Base-by-base conservation (phyloP, 2,888 invertebrate genomes). In the Temnothorax ravouxi region DNA sequence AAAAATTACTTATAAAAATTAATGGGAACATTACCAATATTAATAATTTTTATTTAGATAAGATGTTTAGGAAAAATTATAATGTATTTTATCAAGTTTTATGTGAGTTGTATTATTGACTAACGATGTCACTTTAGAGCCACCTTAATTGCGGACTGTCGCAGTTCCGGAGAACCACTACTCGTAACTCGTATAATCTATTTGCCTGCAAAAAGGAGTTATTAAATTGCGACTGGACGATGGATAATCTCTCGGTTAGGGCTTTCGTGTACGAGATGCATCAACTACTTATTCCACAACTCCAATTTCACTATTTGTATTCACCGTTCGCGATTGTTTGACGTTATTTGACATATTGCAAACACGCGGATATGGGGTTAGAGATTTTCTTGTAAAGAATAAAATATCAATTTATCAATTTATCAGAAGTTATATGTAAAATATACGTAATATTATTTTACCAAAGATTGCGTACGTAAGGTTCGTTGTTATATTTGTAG, bases 91-190 rank as follows among this genome's bases (percentile, higher is more conserved):
- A n/a, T n/a, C n/a, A n/a, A n/a, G n/a, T n/a, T n/a, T n/a, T n/a
- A n/a, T n/a, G n/a, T n/a, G n/a, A n/a, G n/a, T n/a, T n/a, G n/a
- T n/a, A n/a, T n/a, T n/a, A n/a, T n/a, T n/a, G n/a, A n/a, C n/a
- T n/a, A n/a, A n/a, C n/a, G n/a, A n/a, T n/a, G n/a, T n/a, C n/a
- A n/a, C n/a, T n/a, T n/a, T n/a, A n/a, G n/a, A n/a, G n/a, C n/a
- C n/a, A n/a, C n/a, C n/a, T n/a, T n/a, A 87, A 87, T 87, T 87
- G 87, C 77, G 69, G 54, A 80, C 76, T 79, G 75, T 84, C 61
- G 52, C 62, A 66, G 56, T 50, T 74, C 62, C 54, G 67, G 34
- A 47, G 67, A 76, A 87, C 72, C 75, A 81, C 81, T 69, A 76
- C 62, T 59, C 74, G 59, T 75, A 75, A 38, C 38, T 76, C 75